phyloP scores from a whole-genome alignment of 23 tunicate species.

The Trididemnum clinides region DNA sequence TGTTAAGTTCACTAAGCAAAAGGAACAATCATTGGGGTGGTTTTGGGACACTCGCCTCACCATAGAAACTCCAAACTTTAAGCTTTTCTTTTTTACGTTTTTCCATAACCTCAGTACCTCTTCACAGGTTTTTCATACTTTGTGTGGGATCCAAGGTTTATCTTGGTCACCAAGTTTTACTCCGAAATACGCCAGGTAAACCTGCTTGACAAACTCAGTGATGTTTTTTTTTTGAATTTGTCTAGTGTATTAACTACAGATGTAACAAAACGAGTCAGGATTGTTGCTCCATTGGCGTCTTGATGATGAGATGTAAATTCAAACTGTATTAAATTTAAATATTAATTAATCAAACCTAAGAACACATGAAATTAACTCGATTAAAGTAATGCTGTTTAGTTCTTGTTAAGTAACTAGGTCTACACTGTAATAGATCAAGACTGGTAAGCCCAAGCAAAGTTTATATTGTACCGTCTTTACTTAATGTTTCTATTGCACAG shows the following conservation, averaged over 20 bases:
- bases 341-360: too few relatives aligned
- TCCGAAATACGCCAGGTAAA: background rate
- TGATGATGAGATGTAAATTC: background rate
- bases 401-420: too few relatives aligned
- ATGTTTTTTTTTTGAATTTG: background rate
- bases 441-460: background rate
- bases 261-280: conserved; percentile 4
- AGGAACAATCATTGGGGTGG: background rate
- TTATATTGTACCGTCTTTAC: background rate
- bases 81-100: background rate
- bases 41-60: background rate
- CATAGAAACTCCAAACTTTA: background rate
- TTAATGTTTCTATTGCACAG: background rate
- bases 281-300: background rate
- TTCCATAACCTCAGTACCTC: background rate
- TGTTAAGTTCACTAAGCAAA: background rate
- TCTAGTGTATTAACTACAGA: background rate
- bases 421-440: background rate
- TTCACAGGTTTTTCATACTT: too few relatives aligned
- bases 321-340: background rate
- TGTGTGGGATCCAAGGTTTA: background rate
- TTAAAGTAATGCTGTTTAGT: too few relatives aligned
- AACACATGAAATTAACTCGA: too few relatives aligned
- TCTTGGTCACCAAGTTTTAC: conserved; percentile 7
- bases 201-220: background rate